Evolutionary conservation across 2,888 invertebrate genomes (phyloP), one percentile per base, ranked within the genome.

Genomic region (Hedya salicella): DNA sequence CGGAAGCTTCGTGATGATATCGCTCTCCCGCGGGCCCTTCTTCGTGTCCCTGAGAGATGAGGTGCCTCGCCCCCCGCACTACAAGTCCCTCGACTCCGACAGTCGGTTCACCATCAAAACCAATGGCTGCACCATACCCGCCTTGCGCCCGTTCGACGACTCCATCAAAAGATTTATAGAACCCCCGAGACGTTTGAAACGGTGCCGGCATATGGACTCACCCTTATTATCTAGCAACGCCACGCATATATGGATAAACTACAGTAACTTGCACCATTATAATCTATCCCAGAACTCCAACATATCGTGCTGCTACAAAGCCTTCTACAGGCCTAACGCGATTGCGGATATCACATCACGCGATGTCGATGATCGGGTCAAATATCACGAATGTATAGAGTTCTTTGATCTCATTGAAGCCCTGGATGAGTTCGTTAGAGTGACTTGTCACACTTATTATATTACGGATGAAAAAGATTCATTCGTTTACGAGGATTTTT

Each of bases 51-150:
- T 86, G 19, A 81, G 80, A 67, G 83, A 78, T 59, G 81, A 85
- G 14, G 13, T 69, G 53, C 57, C 56, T 69, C 54, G 62, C 56
- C 68, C 75, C 70, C 68, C 71, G 6, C 77, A 78, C 30, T 75
- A 71, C 53, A 76, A 79, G 61, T 75, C 79, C 32, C 66, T 75
- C 13, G 62, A 73, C 36, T 71, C 78, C n/a, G 85, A 83, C 50
- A 75, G 80, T 62, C 78, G 78, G 70, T 94, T 90, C 73, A 87
- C 94, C 2, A 93, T 95, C 57, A 92, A 93, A 76, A 95, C 94
- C 8, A 86, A 91, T 67, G 95, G 95, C 19, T 96, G 96, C 78
- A 93, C 94, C 9, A 95, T 96, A 71, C 95, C 95, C 0, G 93
- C 93, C 1, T 83, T 95, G 73, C 90, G 93, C 70, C 93, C 95